A percentile compares a stretch with the other conserved stretches of the same genome.
phyloP scores from a whole-genome alignment of 2,797 vertebrate genomes.

The Squalus acanthias region DNA sequence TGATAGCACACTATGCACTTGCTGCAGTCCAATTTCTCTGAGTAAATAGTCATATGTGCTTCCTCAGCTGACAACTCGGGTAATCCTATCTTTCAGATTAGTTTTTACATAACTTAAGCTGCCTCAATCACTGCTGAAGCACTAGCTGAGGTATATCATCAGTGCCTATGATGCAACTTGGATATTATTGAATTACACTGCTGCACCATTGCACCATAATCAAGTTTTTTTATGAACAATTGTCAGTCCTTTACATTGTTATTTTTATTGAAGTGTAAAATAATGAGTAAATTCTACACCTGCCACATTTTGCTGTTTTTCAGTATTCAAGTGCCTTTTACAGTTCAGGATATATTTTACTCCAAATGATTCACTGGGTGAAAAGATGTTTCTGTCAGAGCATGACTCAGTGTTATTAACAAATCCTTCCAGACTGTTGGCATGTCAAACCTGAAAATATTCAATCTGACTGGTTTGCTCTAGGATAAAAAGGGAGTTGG shows the following conservation, averaged over 20 bases:
- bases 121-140: background rate
- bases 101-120: background rate
- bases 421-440: background rate
- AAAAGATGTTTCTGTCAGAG: background rate
- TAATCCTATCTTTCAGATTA: background rate
- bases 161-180: background rate
- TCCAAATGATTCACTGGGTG: background rate
- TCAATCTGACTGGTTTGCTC: slow-evolving; percentile 26
- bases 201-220: background rate
- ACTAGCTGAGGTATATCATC: background rate
- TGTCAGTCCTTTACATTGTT: background rate
- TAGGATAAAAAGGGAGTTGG: background rate
- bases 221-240: background rate
- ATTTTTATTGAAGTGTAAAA: background rate
- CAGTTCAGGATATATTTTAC: background rate
- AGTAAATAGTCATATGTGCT: background rate
- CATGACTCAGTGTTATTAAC: background rate
- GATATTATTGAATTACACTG: background rate
- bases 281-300: background rate
- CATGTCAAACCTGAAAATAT: slow-evolving; percentile 11
- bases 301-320: background rate
- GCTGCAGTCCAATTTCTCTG: background rate
- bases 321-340: background rate
- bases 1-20: background rate
- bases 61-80: background rate